Evolutionary conservation across 2,888 invertebrate species (phyloP).

Genomic region (Dasysyrphus tricinctus): DNA sequence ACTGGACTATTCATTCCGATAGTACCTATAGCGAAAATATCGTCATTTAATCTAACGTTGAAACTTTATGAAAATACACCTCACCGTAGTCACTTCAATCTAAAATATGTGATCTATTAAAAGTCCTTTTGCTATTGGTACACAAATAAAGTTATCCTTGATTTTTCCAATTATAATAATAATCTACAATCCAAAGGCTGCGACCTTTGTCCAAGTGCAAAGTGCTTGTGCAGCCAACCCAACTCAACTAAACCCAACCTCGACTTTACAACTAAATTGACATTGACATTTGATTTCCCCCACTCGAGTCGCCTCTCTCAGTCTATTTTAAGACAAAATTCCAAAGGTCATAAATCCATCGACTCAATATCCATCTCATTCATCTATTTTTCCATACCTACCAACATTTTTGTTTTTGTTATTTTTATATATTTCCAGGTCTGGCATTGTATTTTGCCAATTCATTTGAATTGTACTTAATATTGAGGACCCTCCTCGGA

Average conservation of each 20-base stretch:
- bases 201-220: constrained; percentile 57
- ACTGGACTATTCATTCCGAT: too few species aligned
- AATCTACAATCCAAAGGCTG: constrained; percentile 29
- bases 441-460: constrained; percentile 88
- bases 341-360: constrained; percentile 10
- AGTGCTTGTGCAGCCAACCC: constrained; percentile 3
- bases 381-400: not conserved
- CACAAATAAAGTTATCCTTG: constrained; percentile 5
- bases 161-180: constrained; percentile 30
- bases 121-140: not conserved
- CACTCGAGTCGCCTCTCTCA: not conserved
- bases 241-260: not conserved
- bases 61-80: not conserved
- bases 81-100: constrained; percentile 13
- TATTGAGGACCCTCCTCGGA: constrained; percentile 88
- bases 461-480: constrained; percentile 88
- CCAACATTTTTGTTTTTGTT: not conserved
- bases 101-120: constrained; percentile 6
- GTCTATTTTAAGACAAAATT: constrained; percentile 5
- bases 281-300: constrained; percentile 68
- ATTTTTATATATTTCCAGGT: constrained; percentile 78
- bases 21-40: too few species aligned
- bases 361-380: constrained; percentile 2
- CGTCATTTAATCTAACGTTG: not conserved
- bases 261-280: constrained; percentile 28